Conservation (phyloP, 1,140 invertebrate species). For the Gonatopus flavifemur region DNA sequence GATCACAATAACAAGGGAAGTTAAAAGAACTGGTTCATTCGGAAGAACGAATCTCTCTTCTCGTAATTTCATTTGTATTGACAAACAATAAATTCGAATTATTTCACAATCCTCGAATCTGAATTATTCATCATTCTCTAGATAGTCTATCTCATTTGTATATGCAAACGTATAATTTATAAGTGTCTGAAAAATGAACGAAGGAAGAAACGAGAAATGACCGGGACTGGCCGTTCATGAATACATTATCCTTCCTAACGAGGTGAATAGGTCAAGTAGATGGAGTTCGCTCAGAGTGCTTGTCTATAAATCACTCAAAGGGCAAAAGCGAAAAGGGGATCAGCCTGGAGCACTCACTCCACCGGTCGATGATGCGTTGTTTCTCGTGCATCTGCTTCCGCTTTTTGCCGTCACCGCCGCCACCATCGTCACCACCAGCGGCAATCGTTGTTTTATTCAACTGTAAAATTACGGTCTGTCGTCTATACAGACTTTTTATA, state of each 20-base stretch:
- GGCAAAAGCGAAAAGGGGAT: slow-evolving; percentile 32
- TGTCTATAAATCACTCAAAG: slow-evolving; percentile 49
- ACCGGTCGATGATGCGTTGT: slow-evolving; percentile 17
- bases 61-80: too few species aligned
- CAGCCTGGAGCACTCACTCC: slow-evolving; percentile 17
- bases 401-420: slow-evolving; percentile 27
- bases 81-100: too few species aligned
- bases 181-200: too few species aligned
- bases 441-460: slow-evolving; percentile 18
- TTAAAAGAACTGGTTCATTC: too few species aligned
- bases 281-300: slow-evolving; percentile 38
- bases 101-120: too few species aligned
- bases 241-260: slow-evolving; percentile 53
- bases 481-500: background rate
- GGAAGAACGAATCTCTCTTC: too few species aligned
- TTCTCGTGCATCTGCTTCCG: slow-evolving; percentile 42
- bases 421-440: background rate
- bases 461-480: slow-evolving; percentile 30
- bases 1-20: too few species aligned
- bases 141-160: too few species aligned
- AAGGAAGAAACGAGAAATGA: background rate
- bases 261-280: slow-evolving; percentile 53
- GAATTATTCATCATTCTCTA: too few species aligned
- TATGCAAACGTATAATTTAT: too few species aligned
- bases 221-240: slow-evolving; percentile 38